Conservation (phyloP, 2,888 invertebrate species). For the Trissoscelio sp. region DNA sequence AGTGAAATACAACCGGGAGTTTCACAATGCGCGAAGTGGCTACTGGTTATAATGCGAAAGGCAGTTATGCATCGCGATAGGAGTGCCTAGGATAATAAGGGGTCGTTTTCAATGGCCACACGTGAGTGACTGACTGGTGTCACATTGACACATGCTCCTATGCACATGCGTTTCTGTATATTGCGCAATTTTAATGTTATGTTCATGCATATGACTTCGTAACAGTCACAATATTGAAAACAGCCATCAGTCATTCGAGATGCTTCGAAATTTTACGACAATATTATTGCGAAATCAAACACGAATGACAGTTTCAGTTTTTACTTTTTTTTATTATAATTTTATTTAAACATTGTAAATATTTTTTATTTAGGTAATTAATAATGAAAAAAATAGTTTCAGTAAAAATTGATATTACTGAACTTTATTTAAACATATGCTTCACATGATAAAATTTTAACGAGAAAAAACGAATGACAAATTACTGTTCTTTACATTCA, state of each 20-base stretch:
- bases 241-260: constrained; percentile 50
- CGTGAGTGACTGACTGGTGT: constrained; percentile 70
- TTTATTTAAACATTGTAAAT: no score
- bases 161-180: constrained; percentile 52
- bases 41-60: constrained; percentile 65
- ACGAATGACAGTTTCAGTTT: no score
- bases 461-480: no score
- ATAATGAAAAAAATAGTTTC: no score
- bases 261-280: constrained; percentile 39
- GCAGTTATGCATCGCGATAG: constrained; percentile 73
- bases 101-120: constrained; percentile 73
- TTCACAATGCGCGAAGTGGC: constrained; percentile 76
- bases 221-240: constrained; percentile 63
- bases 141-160: constrained; percentile 69
- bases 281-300: constrained; percentile 52
- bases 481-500: no score
- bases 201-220: constrained; percentile 53
- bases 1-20: constrained; percentile 76
- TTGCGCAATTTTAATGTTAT: constrained; percentile 59
- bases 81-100: constrained; percentile 77
- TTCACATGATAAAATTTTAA: no score
- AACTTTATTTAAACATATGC: no score
- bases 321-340: no score
- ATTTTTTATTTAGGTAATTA: no score
- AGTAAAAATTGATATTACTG: no score